Percentiles rank a stretch among this genome's conserved stretches.
These are phyloP conservation scores for Octodon degus DNA, from an alignment of 2,113 vertebrate species.

Conservation along the genomic window DNA sequence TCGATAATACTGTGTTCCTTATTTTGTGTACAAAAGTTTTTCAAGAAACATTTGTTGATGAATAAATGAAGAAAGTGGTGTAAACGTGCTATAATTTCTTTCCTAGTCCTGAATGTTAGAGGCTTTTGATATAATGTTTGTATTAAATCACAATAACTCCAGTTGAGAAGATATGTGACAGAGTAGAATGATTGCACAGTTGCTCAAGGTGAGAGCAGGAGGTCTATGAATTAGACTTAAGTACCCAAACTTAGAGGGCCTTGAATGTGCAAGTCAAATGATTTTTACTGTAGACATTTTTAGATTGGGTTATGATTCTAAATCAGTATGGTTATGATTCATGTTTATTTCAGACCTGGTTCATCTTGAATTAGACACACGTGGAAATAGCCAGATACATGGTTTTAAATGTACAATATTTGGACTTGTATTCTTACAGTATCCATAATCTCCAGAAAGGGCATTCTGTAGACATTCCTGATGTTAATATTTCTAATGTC, in stretches of 20 bases:
- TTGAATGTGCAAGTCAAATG: neutral
- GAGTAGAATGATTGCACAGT: neutral
- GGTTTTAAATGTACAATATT: neutral
- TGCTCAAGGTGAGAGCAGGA: neutral
- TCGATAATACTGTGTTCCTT: neutral
- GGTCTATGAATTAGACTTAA: neutral
- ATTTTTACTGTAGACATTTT: neutral
- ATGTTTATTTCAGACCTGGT: neutral
- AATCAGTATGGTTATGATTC: neutral
- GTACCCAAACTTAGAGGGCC: neutral
- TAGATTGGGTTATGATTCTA: neutral
- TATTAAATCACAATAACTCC: neutral
- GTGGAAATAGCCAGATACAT: neutral
- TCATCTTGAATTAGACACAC: neutral
- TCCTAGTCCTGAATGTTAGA: neutral
- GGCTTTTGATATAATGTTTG: neutral
- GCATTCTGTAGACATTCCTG: neutral
- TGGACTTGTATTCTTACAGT: neutral
- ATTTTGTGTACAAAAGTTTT: neutral
- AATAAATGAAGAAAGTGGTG: neutral
- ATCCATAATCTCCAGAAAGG: neutral
- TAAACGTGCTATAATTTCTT: neutral
- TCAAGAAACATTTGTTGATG: neutral
- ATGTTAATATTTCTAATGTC: neutral
- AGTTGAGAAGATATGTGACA: neutral